These are phyloP conservation scores for Agrochola lychnidis DNA, from an alignment of 2,888 invertebrate genomes.

Conservation along the genomic window DNA sequence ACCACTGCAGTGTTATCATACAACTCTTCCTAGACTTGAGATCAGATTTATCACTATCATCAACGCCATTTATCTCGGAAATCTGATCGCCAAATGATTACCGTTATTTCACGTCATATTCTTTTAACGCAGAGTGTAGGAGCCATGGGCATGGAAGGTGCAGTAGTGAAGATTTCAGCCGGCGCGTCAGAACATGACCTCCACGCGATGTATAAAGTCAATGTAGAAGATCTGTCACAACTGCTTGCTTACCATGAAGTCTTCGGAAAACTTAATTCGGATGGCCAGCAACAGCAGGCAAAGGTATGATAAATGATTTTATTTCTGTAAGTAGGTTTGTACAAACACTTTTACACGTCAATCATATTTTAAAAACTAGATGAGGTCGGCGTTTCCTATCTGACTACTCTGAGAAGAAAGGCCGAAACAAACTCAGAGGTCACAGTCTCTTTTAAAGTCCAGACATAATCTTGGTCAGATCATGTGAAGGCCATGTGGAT, in stretches of 20 bases:
- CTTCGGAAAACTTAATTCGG: constrained; percentile 88
- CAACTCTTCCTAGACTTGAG: neutral
- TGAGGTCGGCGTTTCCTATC: too few relatives aligned
- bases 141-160: constrained; percentile 92
- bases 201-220: constrained; percentile 95
- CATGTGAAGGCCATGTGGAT: too few relatives aligned
- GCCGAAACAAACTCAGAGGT: too few relatives aligned
- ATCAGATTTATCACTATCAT: too few relatives aligned
- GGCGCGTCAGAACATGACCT: constrained; percentile 93
- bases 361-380: too few relatives aligned
- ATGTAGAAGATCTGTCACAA: constrained; percentile 96
- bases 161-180: constrained; percentile 93
- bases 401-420: too few relatives aligned
- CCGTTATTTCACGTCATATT: constrained; percentile 10
- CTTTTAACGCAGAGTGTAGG: constrained; percentile 78
- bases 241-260: constrained; percentile 96
- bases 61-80: too few relatives aligned
- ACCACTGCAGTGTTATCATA: neutral
- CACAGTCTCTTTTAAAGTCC: too few relatives aligned
- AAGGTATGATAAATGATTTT: too few relatives aligned
- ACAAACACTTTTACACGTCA: too few relatives aligned
- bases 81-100: neutral
- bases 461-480: too few relatives aligned
- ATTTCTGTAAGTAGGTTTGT: too few relatives aligned
- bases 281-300: constrained; percentile 80